phyloP scores from a whole-genome alignment of 1,140 invertebrate species.

The Tetranychus cinnabarinus region DNA sequence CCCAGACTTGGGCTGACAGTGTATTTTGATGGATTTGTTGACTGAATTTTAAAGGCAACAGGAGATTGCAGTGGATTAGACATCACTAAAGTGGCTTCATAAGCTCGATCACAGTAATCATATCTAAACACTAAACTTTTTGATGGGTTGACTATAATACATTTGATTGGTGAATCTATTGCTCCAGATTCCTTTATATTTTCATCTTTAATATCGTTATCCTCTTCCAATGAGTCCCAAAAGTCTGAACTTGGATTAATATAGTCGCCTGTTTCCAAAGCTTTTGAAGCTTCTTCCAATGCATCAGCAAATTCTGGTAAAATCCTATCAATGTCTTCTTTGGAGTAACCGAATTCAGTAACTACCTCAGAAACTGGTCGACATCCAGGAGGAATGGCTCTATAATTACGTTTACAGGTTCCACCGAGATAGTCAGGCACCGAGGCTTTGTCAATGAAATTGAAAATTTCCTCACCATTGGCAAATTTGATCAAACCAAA shows the following conservation, averaged over 20 bases:
- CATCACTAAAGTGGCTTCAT: background rate
- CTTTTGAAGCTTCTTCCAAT: conserved; percentile 1
- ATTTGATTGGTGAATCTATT: background rate
- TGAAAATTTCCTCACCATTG: conserved; percentile 5
- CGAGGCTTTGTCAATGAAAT: conserved; percentile 7
- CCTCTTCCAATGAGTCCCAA: background rate
- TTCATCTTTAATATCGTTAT: background rate
- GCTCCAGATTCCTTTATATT: background rate
- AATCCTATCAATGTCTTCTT: background rate
- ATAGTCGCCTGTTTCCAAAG: background rate
- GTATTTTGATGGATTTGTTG: background rate
- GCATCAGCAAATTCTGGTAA: conserved; percentile 1
- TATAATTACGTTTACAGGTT: conserved; percentile 4
- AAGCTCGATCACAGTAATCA: background rate
- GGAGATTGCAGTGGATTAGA: background rate
- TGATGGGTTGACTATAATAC: background rate
- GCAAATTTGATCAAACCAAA: conserved; percentile 8
- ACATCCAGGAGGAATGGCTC: conserved; percentile 1
- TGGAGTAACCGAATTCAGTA: background rate
- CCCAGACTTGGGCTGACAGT: conserved; percentile 1
- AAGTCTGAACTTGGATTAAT: background rate
- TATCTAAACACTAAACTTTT: background rate
- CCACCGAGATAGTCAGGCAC: conserved; percentile 12
- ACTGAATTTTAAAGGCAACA: conserved; percentile 8
- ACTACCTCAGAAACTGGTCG: background rate